Percentiles rank a stretch among this genome's conserved stretches.
These are phyloP conservation scores for Aelia acuminata DNA, from an alignment of 2,888 invertebrate genomes.

Conservation along the genomic window DNA sequence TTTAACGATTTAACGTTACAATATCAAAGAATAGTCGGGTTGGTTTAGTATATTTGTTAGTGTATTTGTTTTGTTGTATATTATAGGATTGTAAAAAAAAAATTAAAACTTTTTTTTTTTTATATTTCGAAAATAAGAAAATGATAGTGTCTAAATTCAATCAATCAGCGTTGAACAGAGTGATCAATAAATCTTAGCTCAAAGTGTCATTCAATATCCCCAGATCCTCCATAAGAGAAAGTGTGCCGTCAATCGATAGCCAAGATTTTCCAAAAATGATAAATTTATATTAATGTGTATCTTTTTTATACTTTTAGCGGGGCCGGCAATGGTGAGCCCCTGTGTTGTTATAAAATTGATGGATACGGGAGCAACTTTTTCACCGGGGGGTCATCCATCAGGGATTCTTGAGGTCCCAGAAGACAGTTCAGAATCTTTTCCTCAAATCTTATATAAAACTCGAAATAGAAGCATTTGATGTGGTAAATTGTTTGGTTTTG, in stretches of 20 bases:
- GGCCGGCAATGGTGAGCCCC: background rate
- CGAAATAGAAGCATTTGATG: background rate
- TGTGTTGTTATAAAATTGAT: conserved; percentile 12
- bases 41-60: too few species aligned
- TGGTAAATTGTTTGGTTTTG: background rate
- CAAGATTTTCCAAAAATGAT: background rate
- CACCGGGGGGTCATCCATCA: background rate
- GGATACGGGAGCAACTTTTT: background rate
- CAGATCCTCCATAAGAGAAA: background rate
- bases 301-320: background rate
- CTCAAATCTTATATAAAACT: background rate
- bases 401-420: background rate
- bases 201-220: background rate
- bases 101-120: too few species aligned
- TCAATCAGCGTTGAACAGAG: background rate
- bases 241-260: background rate
- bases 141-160: background rate
- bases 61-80: too few species aligned
- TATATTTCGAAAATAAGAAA: background rate
- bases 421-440: background rate
- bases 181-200: background rate
- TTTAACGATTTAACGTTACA: too few species aligned
- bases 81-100: too few species aligned
- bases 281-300: conserved; percentile 1
- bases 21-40: too few species aligned